These are phyloP conservation scores for Solenopsis fugax DNA, from an alignment of 1,140 invertebrate species.

Conservation along the genomic window DNA sequence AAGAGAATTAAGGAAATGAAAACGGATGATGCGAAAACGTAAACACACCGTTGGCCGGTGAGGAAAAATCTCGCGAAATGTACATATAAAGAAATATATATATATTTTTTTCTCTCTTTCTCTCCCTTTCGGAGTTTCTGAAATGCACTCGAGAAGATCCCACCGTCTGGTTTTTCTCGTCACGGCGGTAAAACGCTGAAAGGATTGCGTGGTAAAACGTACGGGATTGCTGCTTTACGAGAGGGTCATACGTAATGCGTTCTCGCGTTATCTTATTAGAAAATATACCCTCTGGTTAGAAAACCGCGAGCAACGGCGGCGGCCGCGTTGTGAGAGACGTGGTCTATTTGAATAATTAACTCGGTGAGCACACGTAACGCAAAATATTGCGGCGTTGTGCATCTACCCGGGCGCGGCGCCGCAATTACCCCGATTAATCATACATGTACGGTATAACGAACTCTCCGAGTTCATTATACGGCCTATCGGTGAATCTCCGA, in stretches of 20 bases:
- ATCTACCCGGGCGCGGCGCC: neutral
- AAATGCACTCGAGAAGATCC: neutral
- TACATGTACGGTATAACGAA: conserved; percentile 17
- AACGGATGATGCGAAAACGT: conserved; percentile 65
- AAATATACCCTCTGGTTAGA: neutral
- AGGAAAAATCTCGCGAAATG: conserved; percentile 33
- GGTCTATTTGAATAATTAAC: conserved; percentile 41
- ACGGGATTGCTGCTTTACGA: conserved; percentile 34
- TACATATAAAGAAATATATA: conserved; percentile 1
- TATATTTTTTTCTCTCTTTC: neutral
- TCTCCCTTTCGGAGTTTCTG: neutral
- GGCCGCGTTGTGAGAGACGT: neutral
- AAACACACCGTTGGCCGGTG: neutral
- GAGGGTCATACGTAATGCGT: neutral
- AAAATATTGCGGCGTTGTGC: conserved; percentile 19
- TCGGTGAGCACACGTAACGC: neutral
- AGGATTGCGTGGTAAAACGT: conserved; percentile 28
- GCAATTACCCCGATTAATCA: conserved; percentile 54
- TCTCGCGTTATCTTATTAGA: conserved; percentile 13
- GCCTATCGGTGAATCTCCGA: conserved; percentile 31
- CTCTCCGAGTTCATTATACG: conserved; percentile 44
- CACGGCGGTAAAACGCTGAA: conserved; percentile 7
- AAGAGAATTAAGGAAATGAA: conserved; percentile 70
- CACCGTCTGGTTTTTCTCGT: conserved; percentile 11
- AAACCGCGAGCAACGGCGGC: neutral